Evolutionary conservation across 2,888 invertebrate genomes (phyloP), one percentile per base, ranked within the genome.

Genomic region (Dryocosmus kuriphilus): DNA sequence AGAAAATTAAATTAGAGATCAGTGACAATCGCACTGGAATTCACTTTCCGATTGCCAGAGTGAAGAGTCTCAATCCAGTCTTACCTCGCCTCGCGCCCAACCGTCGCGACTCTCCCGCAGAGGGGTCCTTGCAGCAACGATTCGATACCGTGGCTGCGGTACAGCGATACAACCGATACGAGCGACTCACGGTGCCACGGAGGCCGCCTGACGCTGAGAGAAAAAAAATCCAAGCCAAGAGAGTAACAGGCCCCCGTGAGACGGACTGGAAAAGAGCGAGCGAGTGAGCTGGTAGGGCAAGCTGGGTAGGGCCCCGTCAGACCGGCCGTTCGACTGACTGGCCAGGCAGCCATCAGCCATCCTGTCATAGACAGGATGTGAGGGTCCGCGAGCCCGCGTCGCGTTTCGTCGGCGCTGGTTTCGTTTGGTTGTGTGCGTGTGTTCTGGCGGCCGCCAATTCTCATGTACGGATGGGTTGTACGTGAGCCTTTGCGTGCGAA

Each of bases 321-420:
- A 79, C 83, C 82, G 83, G 83, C 83, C 81, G 60, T 46, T 19
- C 81, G 77, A 81, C 81, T 83, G 77, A 81, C 81, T 83, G 79
- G 83, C 84, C 83, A 81, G 81, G 84, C 87, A 85, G 87, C 88
- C 89, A 89, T 89, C 89, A 89, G 87, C 90, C 89, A 89, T 89
- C 89, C 89, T 89, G 89, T 89, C 90, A 90, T 89, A 89, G 90
- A 90, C 90, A 90, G 91, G 91, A 90, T 91, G 90, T 84, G 90
- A 90, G 91, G 91, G 91, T 90, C 90, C 90, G 90, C 89, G 89
- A 86, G 87, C 82, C 84, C 80, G 80, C 80, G 82, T 82, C 81
- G 81, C 83, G 81, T 81, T 80, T 79, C 79, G 79, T 80, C 76
- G 82, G 80, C 79, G 81, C 73, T 63, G n/a, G n/a, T 77, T 78